phyloP scores from a whole-genome alignment of 2,113 vertebrate genomes.

The Gallinago undulata region DNA sequence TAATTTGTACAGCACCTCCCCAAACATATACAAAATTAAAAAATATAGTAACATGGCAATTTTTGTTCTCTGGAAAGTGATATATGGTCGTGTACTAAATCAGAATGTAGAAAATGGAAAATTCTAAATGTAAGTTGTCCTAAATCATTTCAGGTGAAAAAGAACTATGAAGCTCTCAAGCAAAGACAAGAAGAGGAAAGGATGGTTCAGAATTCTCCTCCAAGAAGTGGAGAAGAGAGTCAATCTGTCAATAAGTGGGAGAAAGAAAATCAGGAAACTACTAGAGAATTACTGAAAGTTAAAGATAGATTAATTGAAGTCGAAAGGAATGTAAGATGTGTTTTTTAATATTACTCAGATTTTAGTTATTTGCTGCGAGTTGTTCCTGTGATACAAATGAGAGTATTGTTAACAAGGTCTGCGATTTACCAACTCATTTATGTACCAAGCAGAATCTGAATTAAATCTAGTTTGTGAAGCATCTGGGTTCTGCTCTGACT shows the following conservation, averaged over 20 bases:
- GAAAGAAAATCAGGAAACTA: conserved; percentile 93
- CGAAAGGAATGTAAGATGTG: conserved; percentile 90
- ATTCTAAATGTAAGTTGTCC: neutral
- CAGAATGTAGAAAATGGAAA: neutral
- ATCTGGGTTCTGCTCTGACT: neutral
- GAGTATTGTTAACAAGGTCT: neutral
- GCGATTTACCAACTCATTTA: neutral
- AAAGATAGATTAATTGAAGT: conserved; percentile 98
- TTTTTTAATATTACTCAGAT: neutral
- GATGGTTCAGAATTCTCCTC: conserved; percentile 88
- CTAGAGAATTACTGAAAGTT: conserved; percentile 92
- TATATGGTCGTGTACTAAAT: neutral
- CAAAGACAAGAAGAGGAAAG: conserved; percentile 97
- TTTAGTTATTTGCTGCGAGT: neutral
- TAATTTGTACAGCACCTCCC: neutral
- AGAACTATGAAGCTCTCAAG: conserved; percentile 97
- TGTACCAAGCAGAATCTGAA: neutral
- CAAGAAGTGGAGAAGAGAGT: conserved; percentile 79
- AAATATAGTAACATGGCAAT: neutral
- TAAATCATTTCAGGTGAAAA: conserved; percentile 88
- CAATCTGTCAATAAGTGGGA: conserved; percentile 87
- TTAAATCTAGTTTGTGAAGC: neutral
- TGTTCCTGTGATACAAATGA: neutral
- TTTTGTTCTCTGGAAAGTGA: neutral
- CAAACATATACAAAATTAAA: neutral